Percentiles rank a stretch among this genome's conserved stretches.
These are phyloP conservation scores for Capitella teleta DNA, from an alignment of 1,140 invertebrate species.

Conservation along the genomic window DNA sequence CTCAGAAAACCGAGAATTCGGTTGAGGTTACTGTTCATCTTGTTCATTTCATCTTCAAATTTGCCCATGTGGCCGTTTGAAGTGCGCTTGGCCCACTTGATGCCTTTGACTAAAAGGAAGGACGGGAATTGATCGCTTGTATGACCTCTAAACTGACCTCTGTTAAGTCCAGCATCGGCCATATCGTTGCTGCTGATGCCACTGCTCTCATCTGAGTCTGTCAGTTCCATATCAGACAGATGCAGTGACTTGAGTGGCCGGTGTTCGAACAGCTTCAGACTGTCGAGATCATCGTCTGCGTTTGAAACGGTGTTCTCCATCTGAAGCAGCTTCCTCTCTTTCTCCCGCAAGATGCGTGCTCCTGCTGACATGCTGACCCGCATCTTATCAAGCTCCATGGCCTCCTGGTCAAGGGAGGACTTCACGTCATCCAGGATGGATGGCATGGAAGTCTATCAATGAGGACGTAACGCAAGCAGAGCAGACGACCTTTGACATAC, in stretches of 20 bases:
- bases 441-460: no score
- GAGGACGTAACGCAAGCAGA: no score
- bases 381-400: slow-evolving; percentile 24
- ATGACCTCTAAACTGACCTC: slow-evolving; percentile 8
- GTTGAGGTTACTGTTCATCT: background rate
- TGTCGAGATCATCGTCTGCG: background rate
- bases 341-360: slow-evolving; percentile 25
- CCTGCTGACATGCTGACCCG: slow-evolving; percentile 27
- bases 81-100: background rate
- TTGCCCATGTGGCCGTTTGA: background rate
- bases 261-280: background rate
- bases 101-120: background rate
- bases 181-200: slow-evolving; percentile 8
- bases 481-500: no score
- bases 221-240: slow-evolving; percentile 5
- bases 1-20: background rate
- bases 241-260: background rate
- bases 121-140: background rate
- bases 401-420: slow-evolving; percentile 26
- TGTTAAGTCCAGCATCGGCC: no score
- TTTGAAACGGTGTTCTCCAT: slow-evolving; percentile 12
- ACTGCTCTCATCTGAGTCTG: slow-evolving; percentile 9
- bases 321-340: slow-evolving; percentile 26
- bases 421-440: slow-evolving; percentile 27
- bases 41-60: background rate